Evolutionary conservation across 2,888 invertebrate species (phyloP).

Genomic region (Mesorhabditis belari): DNA sequence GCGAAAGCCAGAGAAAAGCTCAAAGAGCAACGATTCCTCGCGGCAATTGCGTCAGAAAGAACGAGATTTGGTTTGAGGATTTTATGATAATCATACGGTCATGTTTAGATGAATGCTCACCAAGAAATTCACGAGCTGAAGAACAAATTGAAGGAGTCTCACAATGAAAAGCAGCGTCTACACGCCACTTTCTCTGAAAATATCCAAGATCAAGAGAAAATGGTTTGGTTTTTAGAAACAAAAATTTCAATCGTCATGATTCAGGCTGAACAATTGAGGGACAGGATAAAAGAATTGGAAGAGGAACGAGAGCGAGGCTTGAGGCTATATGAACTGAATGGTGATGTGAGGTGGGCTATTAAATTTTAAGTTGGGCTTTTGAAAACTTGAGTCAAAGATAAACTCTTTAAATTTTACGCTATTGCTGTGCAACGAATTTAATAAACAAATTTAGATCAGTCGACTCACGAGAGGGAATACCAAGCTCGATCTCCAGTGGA

Average conservation of each 20-base stretch:
- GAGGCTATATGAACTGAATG: conserved; percentile 58
- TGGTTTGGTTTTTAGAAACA: background rate
- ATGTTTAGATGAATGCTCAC: background rate
- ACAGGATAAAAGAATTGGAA: too few species aligned
- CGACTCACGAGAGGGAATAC: conserved; percentile 23
- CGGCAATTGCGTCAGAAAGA: background rate
- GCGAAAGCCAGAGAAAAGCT: conserved; percentile 8
- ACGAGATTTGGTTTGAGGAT: background rate
- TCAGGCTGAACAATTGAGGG: too few species aligned
- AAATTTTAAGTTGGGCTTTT: too few species aligned
- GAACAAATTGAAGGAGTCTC: background rate
- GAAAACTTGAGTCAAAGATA: conserved; percentile 1
- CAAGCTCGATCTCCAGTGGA: conserved; percentile 6
- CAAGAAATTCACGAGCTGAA: background rate
- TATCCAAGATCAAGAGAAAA: background rate
- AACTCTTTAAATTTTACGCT: conserved; percentile 77
- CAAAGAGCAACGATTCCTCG: conserved; percentile 1
- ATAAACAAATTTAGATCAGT: conserved; percentile 24
- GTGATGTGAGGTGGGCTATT: conserved; percentile 10
- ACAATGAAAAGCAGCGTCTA: conserved; percentile 1
- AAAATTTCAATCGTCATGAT: background rate
- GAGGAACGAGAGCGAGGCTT: too few species aligned
- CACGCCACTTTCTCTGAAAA: background rate
- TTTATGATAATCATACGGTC: background rate
- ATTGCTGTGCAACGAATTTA: too few species aligned